Evolutionary conservation across 2,113 vertebrate genomes (phyloP).

Genomic region (Uria lomvia): DNA sequence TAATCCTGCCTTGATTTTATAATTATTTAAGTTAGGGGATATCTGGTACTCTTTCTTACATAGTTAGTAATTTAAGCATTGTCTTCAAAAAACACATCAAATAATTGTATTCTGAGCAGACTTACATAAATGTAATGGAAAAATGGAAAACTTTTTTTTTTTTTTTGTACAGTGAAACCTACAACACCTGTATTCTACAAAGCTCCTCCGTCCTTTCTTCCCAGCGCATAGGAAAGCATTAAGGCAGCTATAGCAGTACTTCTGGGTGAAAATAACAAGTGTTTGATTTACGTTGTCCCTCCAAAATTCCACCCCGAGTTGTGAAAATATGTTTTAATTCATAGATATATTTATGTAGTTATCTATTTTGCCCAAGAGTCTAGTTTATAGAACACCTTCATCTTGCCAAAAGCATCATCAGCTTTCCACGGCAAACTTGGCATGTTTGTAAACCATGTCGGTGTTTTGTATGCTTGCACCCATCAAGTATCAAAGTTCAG

Average conservation of each 20-base stretch:
- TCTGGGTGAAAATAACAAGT: neutral
- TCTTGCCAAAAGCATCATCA: neutral
- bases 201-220: neutral
- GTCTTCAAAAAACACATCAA: neutral
- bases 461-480: neutral
- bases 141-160: neutral
- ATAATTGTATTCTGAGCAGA: neutral
- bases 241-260: neutral
- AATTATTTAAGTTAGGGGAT: neutral
- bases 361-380: neutral
- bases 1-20: neutral
- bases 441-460: neutral
- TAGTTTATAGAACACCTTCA: neutral
- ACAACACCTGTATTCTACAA: neutral
- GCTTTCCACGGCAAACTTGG: neutral
- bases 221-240: neutral
- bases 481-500: neutral
- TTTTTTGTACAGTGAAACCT: neutral
- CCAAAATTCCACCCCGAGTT: neutral
- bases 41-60: neutral
- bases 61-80: neutral
- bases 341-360: neutral
- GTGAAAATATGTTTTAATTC: neutral
- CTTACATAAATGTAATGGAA: neutral
- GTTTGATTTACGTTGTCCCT: neutral